Percentiles rank a stretch among this genome's conserved stretches.
Evolutionary conservation across 2,797 vertebrate species (phyloP).

Genomic region (Acomys russatus): DNA sequence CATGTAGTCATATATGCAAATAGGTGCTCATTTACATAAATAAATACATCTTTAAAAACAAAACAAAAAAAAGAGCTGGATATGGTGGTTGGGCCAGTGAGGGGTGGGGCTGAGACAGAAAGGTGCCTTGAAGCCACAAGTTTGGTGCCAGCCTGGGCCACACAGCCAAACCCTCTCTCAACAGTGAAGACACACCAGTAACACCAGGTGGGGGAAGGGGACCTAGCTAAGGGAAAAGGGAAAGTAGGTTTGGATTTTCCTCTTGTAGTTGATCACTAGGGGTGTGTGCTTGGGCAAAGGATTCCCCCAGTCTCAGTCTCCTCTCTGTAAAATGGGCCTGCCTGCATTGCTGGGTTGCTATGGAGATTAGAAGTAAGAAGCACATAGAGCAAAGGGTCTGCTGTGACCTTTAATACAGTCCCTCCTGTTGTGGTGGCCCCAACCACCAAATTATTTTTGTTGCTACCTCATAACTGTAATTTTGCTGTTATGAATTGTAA

Average conservation of each 20-base stretch:
- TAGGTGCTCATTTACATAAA: too few species aligned
- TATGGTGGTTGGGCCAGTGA: background rate
- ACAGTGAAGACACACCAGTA: too few species aligned
- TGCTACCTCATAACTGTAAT: background rate
- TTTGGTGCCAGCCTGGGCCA: background rate
- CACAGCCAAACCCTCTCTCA: too few species aligned
- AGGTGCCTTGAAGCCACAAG: background rate
- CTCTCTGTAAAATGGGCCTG: constrained; percentile 5
- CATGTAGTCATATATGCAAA: too few species aligned
- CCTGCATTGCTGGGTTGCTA: background rate
- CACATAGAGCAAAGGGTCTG: background rate
- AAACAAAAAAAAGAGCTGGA: too few species aligned
- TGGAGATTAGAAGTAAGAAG: background rate
- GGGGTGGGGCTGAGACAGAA: background rate
- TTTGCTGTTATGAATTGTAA: background rate
- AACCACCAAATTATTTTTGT: background rate
- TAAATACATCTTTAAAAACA: too few species aligned
- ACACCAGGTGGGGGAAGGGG: background rate
- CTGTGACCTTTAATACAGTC: background rate
- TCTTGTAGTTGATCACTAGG: background rate
- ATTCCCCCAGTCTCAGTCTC: background rate
- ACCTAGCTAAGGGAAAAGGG: background rate
- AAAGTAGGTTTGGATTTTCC: background rate
- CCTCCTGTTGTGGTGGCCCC: background rate
- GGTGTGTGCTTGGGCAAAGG: background rate